Conservation (phyloP, 35 echinoderm and acorn worm species). For the Apostichopus californicus region DNA sequence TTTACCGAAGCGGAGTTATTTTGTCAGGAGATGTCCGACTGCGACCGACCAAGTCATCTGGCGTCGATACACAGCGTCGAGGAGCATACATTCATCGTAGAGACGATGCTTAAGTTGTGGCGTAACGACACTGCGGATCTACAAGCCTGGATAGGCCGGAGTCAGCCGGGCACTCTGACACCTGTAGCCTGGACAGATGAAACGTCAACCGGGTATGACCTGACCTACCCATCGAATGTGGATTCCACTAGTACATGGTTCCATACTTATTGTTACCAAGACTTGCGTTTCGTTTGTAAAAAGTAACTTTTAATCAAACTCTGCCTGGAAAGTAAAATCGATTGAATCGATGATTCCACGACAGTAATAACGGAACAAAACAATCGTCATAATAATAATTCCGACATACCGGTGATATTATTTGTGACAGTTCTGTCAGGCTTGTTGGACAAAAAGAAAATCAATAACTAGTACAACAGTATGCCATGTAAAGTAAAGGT, state of each 20-base stretch:
- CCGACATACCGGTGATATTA: no score
- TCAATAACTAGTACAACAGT: no score
- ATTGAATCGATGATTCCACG: no score
- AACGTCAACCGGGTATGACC: constrained; percentile 9
- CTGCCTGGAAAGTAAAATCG: no score
- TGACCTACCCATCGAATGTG: constrained; percentile 3
- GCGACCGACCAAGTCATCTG: constrained; percentile 36
- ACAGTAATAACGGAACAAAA: no score
- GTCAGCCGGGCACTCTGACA: neutral
- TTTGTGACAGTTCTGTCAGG: no score
- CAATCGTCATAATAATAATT: no score
- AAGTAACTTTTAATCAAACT: neutral
- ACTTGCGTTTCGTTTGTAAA: constrained; percentile 31
- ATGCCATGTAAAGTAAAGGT: no score
- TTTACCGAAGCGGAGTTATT: constrained; percentile 26
- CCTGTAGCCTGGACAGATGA: constrained; percentile 30
- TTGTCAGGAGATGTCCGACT: constrained; percentile 15
- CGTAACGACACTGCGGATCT: neutral
- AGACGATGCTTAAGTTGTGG: constrained; percentile 16
- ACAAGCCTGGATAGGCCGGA: constrained; percentile 33
- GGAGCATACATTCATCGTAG: constrained; percentile 2
- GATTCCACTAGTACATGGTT: constrained; percentile 38
- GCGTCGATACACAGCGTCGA: constrained; percentile 46
- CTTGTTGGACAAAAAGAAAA: no score
- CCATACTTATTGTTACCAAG: constrained; percentile 10